Conservation (phyloP, 2,113 vertebrate genomes). For the Phasianus colchicus region DNA sequence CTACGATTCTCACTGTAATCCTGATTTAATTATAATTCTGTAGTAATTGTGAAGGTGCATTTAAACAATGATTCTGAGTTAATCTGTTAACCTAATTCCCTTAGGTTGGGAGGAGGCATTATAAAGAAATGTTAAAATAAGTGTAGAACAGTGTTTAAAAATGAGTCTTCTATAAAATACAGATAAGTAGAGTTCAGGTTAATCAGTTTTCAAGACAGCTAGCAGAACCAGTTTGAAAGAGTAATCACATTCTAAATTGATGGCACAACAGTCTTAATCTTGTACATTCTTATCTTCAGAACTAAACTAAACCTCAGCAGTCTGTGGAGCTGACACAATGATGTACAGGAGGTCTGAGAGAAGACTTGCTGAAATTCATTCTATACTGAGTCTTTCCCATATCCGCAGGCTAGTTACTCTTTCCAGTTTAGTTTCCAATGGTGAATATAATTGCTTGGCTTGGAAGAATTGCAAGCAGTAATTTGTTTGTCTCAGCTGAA, state of each 20-base stretch:
- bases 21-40: not conserved
- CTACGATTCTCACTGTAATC: not conserved
- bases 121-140: not conserved
- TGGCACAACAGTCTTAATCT: not conserved
- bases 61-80: not conserved
- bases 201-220: not conserved
- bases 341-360: fast-evolving
- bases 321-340: not conserved
- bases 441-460: not conserved
- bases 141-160: not conserved
- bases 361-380: not conserved
- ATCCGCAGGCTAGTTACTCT: not conserved
- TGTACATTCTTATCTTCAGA: not conserved
- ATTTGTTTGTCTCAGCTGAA: not conserved
- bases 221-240: not conserved
- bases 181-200: not conserved
- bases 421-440: not conserved
- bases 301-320: not conserved
- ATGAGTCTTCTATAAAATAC: not conserved
- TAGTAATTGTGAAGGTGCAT: not conserved
- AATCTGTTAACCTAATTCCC: not conserved
- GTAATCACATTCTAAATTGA: not conserved
- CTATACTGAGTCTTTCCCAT: not conserved
- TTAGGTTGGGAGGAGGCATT: not conserved
- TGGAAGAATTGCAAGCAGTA: not conserved